phyloP scores from a whole-genome alignment of 2,113 vertebrate species.

The Heterotilapia buettikoferi region DNA sequence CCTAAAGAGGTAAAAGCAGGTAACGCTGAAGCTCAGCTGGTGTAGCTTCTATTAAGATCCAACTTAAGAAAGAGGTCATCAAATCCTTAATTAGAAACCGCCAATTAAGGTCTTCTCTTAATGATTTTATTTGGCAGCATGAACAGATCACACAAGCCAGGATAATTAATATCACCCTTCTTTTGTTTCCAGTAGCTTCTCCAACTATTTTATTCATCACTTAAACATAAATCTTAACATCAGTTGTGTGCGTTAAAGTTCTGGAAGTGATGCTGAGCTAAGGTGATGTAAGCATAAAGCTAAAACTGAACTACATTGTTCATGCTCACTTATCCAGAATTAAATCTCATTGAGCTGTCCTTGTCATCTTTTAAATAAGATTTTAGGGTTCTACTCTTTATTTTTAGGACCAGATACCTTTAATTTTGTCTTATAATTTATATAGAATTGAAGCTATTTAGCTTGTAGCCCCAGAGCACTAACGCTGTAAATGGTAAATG shows the following conservation, averaged over 20 bases:
- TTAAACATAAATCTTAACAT: neutral
- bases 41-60: neutral
- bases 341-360: neutral
- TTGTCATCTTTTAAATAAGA: neutral
- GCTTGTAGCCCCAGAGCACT: neutral
- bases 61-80: conserved; percentile 23
- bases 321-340: neutral
- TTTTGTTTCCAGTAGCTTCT: neutral
- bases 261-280: neutral
- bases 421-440: neutral
- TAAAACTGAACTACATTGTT: neutral
- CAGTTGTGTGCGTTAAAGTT: neutral
- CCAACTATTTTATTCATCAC: neutral
- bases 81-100: neutral
- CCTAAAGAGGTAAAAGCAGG: conserved; percentile 6
- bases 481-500: neutral
- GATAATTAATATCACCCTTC: neutral
- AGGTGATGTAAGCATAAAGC: neutral
- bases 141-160: neutral
- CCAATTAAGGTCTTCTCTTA: neutral
- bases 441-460: neutral
- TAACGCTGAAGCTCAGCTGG: conserved; percentile 6
- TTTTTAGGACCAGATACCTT: neutral
- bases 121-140: neutral
- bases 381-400: neutral